phyloP scores from a whole-genome alignment of 2,113 vertebrate genomes.

The Synchiropus splendidus region DNA sequence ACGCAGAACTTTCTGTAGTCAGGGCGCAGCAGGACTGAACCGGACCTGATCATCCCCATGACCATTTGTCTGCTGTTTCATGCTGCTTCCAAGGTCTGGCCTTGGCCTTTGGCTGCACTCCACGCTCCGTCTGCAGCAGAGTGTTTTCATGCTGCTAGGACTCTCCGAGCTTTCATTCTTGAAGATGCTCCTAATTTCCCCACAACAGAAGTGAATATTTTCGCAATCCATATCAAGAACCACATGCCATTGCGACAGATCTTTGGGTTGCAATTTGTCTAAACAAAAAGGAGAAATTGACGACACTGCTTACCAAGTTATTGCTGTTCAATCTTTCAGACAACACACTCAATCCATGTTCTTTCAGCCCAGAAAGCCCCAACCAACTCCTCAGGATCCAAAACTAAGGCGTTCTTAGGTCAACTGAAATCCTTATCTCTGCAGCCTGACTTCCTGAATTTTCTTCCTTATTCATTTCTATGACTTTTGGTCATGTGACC shows the following conservation, averaged over 20 bases:
- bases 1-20: constrained; percentile 14
- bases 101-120: constrained; percentile 42
- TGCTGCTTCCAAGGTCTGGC: constrained; percentile 25
- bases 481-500: too few species aligned
- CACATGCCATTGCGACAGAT: background rate
- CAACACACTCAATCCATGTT: too few species aligned
- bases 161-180: constrained; percentile 4
- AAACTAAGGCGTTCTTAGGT: too few species aligned
- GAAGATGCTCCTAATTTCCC: background rate
- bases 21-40: constrained; percentile 40
- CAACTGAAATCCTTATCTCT: too few species aligned
- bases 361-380: too few species aligned
- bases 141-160: constrained; percentile 23
- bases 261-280: background rate
- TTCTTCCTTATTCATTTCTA: too few species aligned
- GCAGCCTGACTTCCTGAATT: too few species aligned
- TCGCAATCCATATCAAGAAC: background rate
- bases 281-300: background rate
- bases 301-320: too few species aligned
- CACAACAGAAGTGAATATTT: background rate
- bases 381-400: too few species aligned
- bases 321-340: too few species aligned
- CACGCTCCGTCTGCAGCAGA: constrained; percentile 39
- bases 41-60: constrained; percentile 41
- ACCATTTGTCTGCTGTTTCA: constrained; percentile 33